These are phyloP conservation scores for Calephelis perditalis DNA, from an alignment of 2,888 invertebrate species.

Conservation along the genomic window DNA sequence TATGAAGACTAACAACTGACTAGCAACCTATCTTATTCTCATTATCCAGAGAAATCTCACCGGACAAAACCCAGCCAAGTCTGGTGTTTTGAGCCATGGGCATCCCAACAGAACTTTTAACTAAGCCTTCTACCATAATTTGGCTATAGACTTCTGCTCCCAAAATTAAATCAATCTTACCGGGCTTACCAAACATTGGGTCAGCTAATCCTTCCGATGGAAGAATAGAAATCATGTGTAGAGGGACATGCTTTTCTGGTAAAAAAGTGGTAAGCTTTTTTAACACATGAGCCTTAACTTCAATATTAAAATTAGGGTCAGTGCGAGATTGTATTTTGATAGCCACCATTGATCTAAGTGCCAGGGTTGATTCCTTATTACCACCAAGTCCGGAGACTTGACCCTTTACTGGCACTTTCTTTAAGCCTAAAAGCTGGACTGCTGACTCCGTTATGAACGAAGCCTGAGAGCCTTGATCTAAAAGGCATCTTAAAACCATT, in stretches of 20 bases:
- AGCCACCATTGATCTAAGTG: slow-evolving; percentile 21
- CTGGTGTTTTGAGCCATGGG: slow-evolving; percentile 29
- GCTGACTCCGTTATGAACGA: slow-evolving; percentile 32
- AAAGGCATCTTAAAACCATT: slow-evolving; percentile 25
- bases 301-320: slow-evolving; percentile 20
- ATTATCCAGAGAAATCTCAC: neutral
- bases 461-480: slow-evolving; percentile 34
- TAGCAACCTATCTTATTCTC: neutral
- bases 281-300: slow-evolving; percentile 25
- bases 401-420: slow-evolving; percentile 21
- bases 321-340: slow-evolving; percentile 23
- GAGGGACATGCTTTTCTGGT: slow-evolving; percentile 19
- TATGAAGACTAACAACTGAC: slow-evolving; percentile 1
- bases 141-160: slow-evolving; percentile 34
- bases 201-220: slow-evolving; percentile 20
- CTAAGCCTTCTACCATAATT: slow-evolving; percentile 29
- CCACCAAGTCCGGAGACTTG: slow-evolving; percentile 21
- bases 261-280: slow-evolving; percentile 23
- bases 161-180: slow-evolving; percentile 31
- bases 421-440: slow-evolving; percentile 24
- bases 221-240: slow-evolving; percentile 14
- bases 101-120: slow-evolving; percentile 24
- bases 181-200: slow-evolving; percentile 26
- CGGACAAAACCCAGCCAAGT: slow-evolving; percentile 34
- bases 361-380: slow-evolving; percentile 15